Evolutionary conservation across 2,797 vertebrate genomes (phyloP).

Genomic region (Acipenser ruthenus): DNA sequence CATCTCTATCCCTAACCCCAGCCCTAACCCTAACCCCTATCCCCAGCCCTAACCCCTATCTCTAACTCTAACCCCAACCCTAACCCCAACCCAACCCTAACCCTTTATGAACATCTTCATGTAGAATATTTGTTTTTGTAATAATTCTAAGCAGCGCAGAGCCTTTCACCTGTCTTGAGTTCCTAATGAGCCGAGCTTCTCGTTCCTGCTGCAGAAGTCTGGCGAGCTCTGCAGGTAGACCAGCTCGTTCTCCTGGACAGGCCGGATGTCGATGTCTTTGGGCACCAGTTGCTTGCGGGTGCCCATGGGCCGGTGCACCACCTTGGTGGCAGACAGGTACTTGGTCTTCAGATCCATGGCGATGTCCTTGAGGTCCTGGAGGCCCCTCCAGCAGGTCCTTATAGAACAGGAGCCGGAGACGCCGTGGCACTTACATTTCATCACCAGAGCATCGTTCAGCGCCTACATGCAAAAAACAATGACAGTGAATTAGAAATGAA

Average conservation of each 20-base stretch:
- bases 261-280: slow-evolving; percentile 93
- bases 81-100: too few species aligned
- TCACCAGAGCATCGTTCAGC: slow-evolving; percentile 80
- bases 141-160: not conserved
- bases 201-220: slow-evolving; percentile 88
- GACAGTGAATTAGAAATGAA: slow-evolving; percentile 5
- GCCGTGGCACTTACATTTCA: slow-evolving; percentile 97
- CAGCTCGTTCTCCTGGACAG: slow-evolving; percentile 87
- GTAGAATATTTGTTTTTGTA: too few species aligned
- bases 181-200: slow-evolving; percentile 87
- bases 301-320: slow-evolving; percentile 87
- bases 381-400: slow-evolving; percentile 93
- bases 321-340: slow-evolving; percentile 93
- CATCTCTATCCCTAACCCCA: too few species aligned
- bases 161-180: slow-evolving; percentile 91
- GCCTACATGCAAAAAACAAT: slow-evolving; percentile 48
- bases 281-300: slow-evolving; percentile 95
- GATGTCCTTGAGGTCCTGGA: slow-evolving; percentile 85
- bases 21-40: too few species aligned
- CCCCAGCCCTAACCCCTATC: too few species aligned
- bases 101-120: too few species aligned
- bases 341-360: slow-evolving; percentile 90
- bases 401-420: slow-evolving; percentile 97
- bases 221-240: slow-evolving; percentile 94
- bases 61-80: too few species aligned